These are phyloP conservation scores for Chironomus riparius DNA, from an alignment of 2,888 invertebrate species.

Conservation along the genomic window DNA sequence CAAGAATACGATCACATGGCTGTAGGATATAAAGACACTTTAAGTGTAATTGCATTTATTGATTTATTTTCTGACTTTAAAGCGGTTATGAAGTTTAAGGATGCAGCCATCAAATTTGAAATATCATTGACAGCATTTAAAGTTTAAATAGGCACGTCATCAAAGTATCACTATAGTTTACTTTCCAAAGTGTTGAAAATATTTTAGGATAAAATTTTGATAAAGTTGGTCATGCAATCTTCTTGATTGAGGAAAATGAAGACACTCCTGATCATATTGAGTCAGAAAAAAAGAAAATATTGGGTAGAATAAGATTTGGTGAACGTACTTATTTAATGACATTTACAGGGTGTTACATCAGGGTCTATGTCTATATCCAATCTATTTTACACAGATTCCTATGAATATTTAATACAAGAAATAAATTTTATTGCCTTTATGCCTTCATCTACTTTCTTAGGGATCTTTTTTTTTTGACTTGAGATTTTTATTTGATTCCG, in stretches of 20 bases:
- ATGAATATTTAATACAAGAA: not conserved
- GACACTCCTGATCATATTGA: not conserved
- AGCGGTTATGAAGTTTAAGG: not conserved
- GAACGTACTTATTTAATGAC: slow-evolving; percentile 9
- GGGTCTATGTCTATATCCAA: not conserved
- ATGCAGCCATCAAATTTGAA: not conserved
- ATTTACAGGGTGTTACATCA: not conserved
- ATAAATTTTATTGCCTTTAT: not conserved
- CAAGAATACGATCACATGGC: not conserved
- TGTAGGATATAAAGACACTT: not conserved
- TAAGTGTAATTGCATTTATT: too few species aligned
- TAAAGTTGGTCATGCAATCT: not conserved
- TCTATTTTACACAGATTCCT: not conserved
- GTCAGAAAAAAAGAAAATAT: not conserved
- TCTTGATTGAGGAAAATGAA: not conserved
- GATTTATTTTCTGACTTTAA: not conserved
- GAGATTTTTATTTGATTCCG: slow-evolving; percentile 6
- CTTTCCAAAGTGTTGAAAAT: too few species aligned
- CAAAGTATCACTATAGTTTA: too few species aligned
- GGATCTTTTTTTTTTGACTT: not conserved
- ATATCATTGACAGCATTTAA: not conserved
- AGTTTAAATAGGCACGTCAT: too few species aligned
- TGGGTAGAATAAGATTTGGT: not conserved
- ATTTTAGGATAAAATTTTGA: not conserved
- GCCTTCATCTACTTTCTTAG: not conserved